Base-by-base conservation (phyloP, 1,140 invertebrate species). In the Drosophila ercepeae region DNA sequence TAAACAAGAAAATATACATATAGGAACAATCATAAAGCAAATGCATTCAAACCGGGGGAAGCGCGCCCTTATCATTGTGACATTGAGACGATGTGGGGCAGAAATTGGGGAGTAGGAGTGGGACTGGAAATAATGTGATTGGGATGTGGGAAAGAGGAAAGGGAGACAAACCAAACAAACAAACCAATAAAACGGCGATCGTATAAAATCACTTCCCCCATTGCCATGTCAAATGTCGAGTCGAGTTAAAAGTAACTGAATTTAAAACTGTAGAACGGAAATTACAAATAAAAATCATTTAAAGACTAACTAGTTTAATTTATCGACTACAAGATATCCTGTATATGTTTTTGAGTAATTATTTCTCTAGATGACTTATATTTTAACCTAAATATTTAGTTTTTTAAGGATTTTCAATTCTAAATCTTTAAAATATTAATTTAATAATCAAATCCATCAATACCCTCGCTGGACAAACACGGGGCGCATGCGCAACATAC, bases 181-280 rank as follows among this genome's bases (percentile, higher is more conserved):
- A 70, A 50, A 58, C 55, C 48, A 72, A 44, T 59, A 58, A 61
- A 52, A 45, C 51, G 48, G 48, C 67, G 39, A 61, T 61, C 53
- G 71, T 69, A 86, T 88, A 59, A 88, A 86, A 86, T 81, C 68
- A 81, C 72, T 82, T 82, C 78, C 69, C 78, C 78, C 72, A 67
- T 59, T 34, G 57, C 52, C 75, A 86, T 81, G 82, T 86, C 68
- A 86, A 81, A 88, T 67, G 81, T 81, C 81, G 69, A 65, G 64
- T 29, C 45, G 32, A 32, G 63, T 32, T 32, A 32, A 34, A 14
- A 52, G 45, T 51, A 18, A 19, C 29, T 36, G 45, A 72, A 61
- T 69, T 69, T 69, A 45, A 65, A 65, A 52, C 25, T 52, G 63
- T 53, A 27, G 64, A 83, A 67, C 72, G 78, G 78, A 82, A 82